These are phyloP conservation scores for Lanistes nyassanus DNA, from an alignment of 1,140 invertebrate species.

Conservation along the genomic window DNA sequence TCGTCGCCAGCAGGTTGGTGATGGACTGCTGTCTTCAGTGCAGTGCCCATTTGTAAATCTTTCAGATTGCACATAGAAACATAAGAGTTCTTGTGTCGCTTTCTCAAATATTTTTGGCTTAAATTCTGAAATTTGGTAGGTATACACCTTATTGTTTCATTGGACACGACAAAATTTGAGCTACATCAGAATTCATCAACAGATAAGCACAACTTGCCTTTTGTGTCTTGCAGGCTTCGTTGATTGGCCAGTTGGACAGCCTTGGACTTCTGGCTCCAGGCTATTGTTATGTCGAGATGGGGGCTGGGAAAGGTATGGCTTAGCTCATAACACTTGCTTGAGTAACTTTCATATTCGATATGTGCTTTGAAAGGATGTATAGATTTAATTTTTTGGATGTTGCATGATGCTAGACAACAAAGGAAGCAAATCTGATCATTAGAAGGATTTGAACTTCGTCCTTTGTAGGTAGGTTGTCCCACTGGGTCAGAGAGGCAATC, in stretches of 20 bases:
- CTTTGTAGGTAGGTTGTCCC: slow-evolving; percentile 77
- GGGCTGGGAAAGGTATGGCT: slow-evolving; percentile 82
- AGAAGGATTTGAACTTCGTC: not conserved
- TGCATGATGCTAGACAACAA: not conserved
- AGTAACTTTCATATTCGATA: not conserved
- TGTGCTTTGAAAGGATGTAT: not conserved
- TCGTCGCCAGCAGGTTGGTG: slow-evolving; percentile 50
- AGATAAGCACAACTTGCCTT: not conserved
- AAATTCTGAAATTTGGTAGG: too few relatives aligned
- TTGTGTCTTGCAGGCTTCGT: slow-evolving; percentile 52
- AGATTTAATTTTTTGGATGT: not conserved
- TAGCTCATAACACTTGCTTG: not conserved
- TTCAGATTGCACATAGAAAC: too few relatives aligned
- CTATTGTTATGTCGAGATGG: slow-evolving; percentile 80
- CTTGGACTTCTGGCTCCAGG: slow-evolving; percentile 42
- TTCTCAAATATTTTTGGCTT: too few relatives aligned
- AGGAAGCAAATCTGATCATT: not conserved
- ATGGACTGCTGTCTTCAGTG: not conserved
- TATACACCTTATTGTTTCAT: too few relatives aligned
- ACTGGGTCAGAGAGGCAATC: slow-evolving; percentile 76
- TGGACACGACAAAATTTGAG: not conserved
- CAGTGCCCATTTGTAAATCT: not conserved
- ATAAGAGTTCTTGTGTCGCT: too few relatives aligned
- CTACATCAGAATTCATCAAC: not conserved
- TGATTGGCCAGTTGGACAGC: slow-evolving; percentile 56